Conservation (phyloP, 1,140 invertebrate species). For the Lasioglossum albipes region DNA sequence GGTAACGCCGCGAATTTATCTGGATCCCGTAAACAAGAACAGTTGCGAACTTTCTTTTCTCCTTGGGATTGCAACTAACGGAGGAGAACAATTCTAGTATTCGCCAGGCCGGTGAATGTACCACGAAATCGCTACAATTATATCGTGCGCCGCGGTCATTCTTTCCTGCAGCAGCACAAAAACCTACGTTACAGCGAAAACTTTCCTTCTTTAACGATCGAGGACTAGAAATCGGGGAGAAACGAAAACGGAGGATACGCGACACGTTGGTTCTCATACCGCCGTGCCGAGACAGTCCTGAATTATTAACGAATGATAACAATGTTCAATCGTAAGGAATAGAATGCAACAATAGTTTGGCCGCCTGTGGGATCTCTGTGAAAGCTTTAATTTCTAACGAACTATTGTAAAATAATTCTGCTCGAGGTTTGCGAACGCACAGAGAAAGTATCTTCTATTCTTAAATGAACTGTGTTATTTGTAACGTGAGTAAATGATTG, state of each 20-base stretch:
- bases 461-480: neutral
- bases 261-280: neutral
- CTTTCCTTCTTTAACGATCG: conserved; percentile 32
- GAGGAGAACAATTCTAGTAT: conserved; percentile 1
- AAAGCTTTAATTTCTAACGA: neutral
- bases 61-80: neutral
- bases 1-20: neutral
- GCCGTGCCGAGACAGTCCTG: neutral
- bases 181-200: conserved; percentile 2
- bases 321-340: neutral
- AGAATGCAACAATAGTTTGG: neutral
- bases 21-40: neutral
- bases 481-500: neutral
- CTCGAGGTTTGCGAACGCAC: neutral
- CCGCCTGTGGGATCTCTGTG: neutral
- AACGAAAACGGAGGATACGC: neutral
- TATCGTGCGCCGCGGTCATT: conserved; percentile 13
- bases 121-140: conserved; percentile 32
- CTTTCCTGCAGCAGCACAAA: neutral
- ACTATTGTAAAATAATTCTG: neutral
- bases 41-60: neutral
- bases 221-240: neutral
- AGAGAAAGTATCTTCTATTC: neutral
- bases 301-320: neutral
- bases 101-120: conserved; percentile 2